Percentiles rank a stretch among this genome's conserved stretches.
These are phyloP conservation scores for Triplophysa siluroides DNA, from an alignment of 2,113 vertebrate species.

Conservation along the genomic window DNA sequence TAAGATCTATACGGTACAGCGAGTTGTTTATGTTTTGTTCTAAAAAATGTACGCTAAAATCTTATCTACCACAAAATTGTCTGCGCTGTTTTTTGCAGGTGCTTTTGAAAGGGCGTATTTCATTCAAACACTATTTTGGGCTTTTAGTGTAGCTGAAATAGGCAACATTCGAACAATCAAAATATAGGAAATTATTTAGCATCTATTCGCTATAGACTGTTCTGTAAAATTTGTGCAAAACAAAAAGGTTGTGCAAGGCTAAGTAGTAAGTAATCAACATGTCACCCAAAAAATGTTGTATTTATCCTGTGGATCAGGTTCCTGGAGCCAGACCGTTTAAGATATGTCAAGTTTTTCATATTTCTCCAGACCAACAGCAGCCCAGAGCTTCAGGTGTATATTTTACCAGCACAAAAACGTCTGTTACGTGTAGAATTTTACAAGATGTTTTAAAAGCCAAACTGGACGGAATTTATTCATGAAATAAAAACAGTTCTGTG, in stretches of 20 bases:
- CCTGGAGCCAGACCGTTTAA: conserved; percentile 96
- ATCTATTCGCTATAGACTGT: not conserved
- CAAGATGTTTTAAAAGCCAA: not conserved
- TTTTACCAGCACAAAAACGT: not conserved
- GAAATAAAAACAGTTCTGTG: conserved; percentile 22
- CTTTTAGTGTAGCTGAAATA: too few species aligned
- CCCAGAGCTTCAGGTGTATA: not conserved
- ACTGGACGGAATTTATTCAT: not conserved
- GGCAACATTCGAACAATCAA: not conserved
- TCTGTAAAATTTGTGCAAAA: not conserved
- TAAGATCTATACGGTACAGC: conserved; percentile 41
- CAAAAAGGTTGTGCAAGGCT: not conserved
- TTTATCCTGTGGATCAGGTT: not conserved
- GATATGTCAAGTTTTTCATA: conserved; percentile 96
- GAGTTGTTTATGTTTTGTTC: conserved; percentile 52
- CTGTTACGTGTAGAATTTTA: not conserved
- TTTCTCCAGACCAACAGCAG: conserved; percentile 65
- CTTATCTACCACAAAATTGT: not conserved
- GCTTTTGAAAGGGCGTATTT: not conserved
- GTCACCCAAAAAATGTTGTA: not conserved
- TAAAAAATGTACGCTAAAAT: conserved; percentile 17
- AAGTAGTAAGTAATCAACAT: not conserved
- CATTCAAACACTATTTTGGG: not conserved
- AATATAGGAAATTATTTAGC: not conserved
- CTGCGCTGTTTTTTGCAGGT: conserved; percentile 3